phyloP scores from a whole-genome alignment of 2,888 invertebrate genomes.

The Lasioglossum pauxillum region DNA sequence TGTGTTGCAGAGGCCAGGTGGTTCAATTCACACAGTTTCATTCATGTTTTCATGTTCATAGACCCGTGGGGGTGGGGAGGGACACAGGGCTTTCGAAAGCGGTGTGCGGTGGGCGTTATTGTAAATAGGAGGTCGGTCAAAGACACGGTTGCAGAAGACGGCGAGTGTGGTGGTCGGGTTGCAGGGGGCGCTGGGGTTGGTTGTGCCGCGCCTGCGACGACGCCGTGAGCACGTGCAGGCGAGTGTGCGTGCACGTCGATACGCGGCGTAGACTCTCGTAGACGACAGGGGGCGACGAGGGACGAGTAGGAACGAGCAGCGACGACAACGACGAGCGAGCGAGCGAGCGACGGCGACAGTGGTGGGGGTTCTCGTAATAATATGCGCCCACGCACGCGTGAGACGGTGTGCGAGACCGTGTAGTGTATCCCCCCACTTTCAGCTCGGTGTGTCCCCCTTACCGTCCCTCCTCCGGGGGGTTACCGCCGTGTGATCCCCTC shows the following conservation, averaged over 20 bases:
- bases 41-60: conserved; percentile 10
- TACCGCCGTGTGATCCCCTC: neutral
- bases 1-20: neutral
- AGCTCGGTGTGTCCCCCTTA: conserved; percentile 19
- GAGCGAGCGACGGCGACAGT: neutral
- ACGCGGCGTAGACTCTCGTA: conserved; percentile 42
- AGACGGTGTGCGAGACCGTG: conserved; percentile 62
- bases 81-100: conserved; percentile 1
- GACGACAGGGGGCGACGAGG: neutral
- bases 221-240: conserved; percentile 63
- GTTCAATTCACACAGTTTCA: conserved; percentile 8
- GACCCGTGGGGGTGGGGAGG: neutral
- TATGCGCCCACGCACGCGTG: conserved; percentile 72
- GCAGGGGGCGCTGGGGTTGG: conserved; percentile 38
- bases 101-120: conserved; percentile 13
- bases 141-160: neutral
- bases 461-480: neutral
- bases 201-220: conserved; percentile 57
- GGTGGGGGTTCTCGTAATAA: conserved; percentile 59
- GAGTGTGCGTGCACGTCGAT: conserved; percentile 66
- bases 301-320: neutral
- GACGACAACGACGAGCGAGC: neutral
- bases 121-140: neutral
- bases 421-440: conserved; percentile 53
- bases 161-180: neutral